Base-by-base conservation (phyloP, 2,113 vertebrate genomes). In the Archilochus colubris region DNA sequence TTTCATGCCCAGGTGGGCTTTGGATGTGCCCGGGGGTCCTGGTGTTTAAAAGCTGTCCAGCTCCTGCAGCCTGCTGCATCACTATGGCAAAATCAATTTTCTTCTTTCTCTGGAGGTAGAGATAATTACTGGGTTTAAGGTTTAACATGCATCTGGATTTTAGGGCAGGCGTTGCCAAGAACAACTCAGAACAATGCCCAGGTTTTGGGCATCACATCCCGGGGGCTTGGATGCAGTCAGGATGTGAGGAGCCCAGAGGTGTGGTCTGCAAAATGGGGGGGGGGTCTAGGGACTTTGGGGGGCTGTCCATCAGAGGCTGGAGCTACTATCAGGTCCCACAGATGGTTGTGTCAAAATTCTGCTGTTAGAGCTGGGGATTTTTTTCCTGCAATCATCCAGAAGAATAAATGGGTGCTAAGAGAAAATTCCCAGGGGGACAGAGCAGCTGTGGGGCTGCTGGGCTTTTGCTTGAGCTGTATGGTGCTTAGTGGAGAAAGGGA, bases 41-140 rank as follows among this genome's bases (percentile, higher is more conserved):
- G 3, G 0, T 23, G 62, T 54, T 66, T 55, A 24, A 8, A 28
- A 44, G 72, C 72, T 93, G 86, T 51, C 68, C 82, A 68, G 31
- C 24, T 73, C 9, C 46, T 8, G 18, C 68, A 86, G 64, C 84
- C 74, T 67, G 53, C 91, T 75, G 68, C 73, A 88, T 78, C 66
- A 78, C 18, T 6, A n/a, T 72, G 88, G 61, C 55, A 72, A 30
- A 43, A 86, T 50, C 82, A 48, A 67, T 86, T 58, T 93, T 50
- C 57, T 86, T 0, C 0, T 93, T 93, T 70, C 77, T 88, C 82
- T 78, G 80, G 48, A 91, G 81, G 31, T 78, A 64, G 68, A 85
- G 78, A 80, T 81, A 93, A 94, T 95, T 92, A 83, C 76, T 4
- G 16, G 78, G 54, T 88, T 82, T 57, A n/a, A 89, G 89, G 40